phyloP scores from a whole-genome alignment of 2,797 vertebrate species.

The Cirrhinus molitorella region DNA sequence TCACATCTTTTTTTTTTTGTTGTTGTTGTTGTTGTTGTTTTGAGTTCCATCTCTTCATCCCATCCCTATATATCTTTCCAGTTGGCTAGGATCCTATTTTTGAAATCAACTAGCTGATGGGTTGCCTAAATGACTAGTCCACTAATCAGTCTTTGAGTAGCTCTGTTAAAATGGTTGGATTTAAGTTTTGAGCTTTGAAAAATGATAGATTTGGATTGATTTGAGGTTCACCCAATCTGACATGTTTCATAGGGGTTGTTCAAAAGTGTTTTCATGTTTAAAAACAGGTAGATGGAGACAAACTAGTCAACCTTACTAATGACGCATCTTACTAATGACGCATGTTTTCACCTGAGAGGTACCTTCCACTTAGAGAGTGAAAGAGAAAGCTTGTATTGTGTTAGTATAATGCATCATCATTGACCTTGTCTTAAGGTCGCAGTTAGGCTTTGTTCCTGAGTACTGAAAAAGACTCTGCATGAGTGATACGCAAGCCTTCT shows the following conservation, averaged over 20 bases:
- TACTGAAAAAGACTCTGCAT: slow-evolving; percentile 11
- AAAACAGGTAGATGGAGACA: not conserved
- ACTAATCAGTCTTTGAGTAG: not conserved
- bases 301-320: not conserved
- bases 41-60: no score
- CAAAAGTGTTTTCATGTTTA: not conserved
- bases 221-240: not conserved
- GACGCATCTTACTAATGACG: no score
- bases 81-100: not conserved
- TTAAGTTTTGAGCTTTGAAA: not conserved
- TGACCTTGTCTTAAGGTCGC: slow-evolving; percentile 37
- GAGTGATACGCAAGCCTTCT: not conserved
- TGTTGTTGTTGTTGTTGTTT: no score
- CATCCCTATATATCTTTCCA: no score
- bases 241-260: not conserved
- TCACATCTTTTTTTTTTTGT: not conserved
- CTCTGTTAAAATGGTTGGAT: not conserved
- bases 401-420: slow-evolving; percentile 12
- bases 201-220: not conserved
- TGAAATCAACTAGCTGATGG: not conserved
- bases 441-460: not conserved
- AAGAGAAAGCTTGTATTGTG: not conserved
- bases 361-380: slow-evolving; percentile 1
- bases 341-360: slow-evolving; percentile 25
- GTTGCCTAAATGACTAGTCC: not conserved